phyloP scores from a whole-genome alignment of 2,113 vertebrate genomes.

The Myiagra hebetior region DNA sequence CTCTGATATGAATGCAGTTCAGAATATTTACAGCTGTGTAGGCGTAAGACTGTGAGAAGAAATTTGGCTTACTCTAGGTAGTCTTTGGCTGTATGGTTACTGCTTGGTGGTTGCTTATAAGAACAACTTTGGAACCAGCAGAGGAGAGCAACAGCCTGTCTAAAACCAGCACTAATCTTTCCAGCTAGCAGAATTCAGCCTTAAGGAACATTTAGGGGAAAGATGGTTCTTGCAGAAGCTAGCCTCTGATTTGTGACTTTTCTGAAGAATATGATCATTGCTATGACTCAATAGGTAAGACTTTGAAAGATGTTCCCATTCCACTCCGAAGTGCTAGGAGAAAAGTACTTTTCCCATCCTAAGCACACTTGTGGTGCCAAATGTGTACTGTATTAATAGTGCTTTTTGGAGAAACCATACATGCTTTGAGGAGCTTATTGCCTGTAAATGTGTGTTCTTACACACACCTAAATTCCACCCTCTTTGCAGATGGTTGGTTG shows the following conservation, averaged over 20 bases:
- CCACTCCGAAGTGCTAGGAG: neutral
- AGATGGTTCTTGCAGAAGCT: neutral
- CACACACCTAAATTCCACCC: neutral
- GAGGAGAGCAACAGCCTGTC: neutral
- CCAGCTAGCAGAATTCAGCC: neutral
- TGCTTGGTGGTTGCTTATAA: neutral
- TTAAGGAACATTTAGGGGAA: neutral
- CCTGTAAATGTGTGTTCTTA: neutral
- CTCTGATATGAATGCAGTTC: neutral
- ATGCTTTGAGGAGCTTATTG: neutral
- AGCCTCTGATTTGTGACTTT: neutral
- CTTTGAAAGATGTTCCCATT: neutral
- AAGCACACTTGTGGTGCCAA: neutral
- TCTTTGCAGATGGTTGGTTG: neutral
- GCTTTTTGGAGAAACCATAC: neutral
- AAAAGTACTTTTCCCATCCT: neutral
- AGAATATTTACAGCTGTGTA: neutral
- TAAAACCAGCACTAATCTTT: neutral
- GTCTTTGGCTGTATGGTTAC: neutral
- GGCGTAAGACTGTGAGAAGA: neutral
- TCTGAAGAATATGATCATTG: neutral
- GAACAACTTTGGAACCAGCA: neutral
- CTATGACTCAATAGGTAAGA: neutral
- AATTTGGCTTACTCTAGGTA: neutral
- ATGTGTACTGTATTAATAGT: neutral